phyloP scores from a whole-genome alignment of 2,113 vertebrate species.

The Noturus placidus region DNA sequence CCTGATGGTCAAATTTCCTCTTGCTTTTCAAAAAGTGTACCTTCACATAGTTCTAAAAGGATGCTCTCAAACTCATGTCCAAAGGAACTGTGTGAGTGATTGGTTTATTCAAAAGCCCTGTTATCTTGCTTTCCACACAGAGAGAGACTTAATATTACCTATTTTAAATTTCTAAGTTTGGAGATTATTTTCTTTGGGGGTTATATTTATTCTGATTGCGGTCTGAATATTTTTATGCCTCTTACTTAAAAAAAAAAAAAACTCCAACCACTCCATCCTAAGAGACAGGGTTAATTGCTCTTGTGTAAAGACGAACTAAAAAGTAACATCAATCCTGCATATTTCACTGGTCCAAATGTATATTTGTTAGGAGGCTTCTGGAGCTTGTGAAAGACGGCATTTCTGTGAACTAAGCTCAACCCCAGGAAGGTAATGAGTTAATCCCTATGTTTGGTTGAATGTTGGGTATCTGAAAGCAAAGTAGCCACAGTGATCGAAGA shows the following conservation, averaged over 20 bases:
- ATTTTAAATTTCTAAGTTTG: constrained; percentile 14
- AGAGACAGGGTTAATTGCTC: neutral
- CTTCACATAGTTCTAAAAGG: neutral
- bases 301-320: neutral
- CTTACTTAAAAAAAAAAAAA: neutral
- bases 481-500: constrained; percentile 42
- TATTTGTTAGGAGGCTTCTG: constrained; percentile 9
- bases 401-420: neutral
- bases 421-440: constrained; percentile 33
- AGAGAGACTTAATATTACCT: neutral
- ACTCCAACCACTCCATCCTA: neutral
- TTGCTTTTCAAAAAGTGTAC: neutral
- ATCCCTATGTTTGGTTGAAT: constrained; percentile 29
- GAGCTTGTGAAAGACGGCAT: neutral
- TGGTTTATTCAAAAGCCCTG: constrained; percentile 1
- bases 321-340: neutral
- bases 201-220: neutral
- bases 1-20: neutral
- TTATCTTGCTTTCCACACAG: constrained; percentile 28
- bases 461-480: constrained; percentile 40
- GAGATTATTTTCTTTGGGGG: neutral
- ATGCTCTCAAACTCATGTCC: constrained; percentile 5
- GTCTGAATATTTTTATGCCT: neutral
- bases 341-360: neutral
- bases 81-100: neutral